Conservation (phyloP, 2,797 vertebrate species). For the Halcyon badia region DNA sequence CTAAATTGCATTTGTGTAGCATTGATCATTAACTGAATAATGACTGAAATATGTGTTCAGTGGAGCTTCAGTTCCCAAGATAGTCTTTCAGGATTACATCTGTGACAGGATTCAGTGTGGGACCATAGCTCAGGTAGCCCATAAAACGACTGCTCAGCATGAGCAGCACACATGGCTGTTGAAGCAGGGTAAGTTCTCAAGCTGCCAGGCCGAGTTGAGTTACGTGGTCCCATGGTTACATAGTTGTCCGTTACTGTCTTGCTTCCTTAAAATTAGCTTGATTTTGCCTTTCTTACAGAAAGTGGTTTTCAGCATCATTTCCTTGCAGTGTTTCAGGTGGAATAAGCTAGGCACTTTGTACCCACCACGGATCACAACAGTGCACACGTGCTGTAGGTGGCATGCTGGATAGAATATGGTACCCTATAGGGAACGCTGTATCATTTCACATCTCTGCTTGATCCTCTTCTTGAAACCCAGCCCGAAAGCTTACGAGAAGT, state of each 20-base stretch:
- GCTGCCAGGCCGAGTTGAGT: neutral
- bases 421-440: neutral
- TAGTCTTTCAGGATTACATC: neutral
- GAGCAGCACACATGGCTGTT: neutral
- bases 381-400: neutral
- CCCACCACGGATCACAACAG: neutral
- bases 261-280: neutral
- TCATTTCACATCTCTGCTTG: neutral
- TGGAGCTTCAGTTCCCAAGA: neutral
- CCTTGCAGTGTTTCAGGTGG: neutral
- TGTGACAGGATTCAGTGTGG: neutral
- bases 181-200: neutral
- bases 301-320: neutral
- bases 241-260: neutral
- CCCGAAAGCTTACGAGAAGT: neutral
- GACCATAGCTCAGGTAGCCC: neutral
- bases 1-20: neutral
- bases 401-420: neutral
- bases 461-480: neutral
- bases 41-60: neutral
- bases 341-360: neutral
- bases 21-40: neutral
- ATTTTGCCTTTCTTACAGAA: neutral
- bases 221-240: neutral
- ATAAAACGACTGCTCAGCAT: neutral